Base-by-base conservation (phyloP, 2,797 vertebrate species). In the Melanotaenia parkinsoni region DNA sequence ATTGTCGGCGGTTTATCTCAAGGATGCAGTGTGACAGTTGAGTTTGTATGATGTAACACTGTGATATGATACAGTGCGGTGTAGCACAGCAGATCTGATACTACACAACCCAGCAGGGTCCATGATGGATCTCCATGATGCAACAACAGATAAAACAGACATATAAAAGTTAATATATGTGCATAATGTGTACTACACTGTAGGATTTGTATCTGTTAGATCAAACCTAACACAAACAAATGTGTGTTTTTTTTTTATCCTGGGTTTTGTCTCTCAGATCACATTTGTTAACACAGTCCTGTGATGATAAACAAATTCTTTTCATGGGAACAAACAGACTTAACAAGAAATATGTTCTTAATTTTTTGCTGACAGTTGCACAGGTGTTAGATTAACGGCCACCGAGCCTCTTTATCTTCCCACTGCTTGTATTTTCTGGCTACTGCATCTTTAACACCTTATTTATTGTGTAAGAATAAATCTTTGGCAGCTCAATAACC, bases 1-100 rank as follows among this genome's bases (percentile, higher is more conserved):
- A 47, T 54, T 40, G 61, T 54, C 53, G 70, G 43, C 43, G 40
- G 56, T 68, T 79, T 79, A 79, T 85, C 79, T 77, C 38, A 71
- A 72, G 54, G 50, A 68, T 74, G 14, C 64, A 50, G 33, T 7
- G 2, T n/a, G 53, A 58, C 71, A 64, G 69, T 50, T 33, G 66
- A 61, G 67, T 38, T 69, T 68, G 64, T n/a, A 45, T 64, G 64
- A 78, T 83, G 9, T 50, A 76, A 70, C 53, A 56, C 58, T 57
- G 12, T 58, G 45, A 74, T 68, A 61, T 53, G 28, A 66, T 63
- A 30, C 38, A 33, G 16, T 33, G 1, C 14, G 59, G 24, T 47
- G 20, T 37, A 35, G 77, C 61, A 62, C 5, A 47, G 66, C 57
- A 58, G 13, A 9, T 33, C 47, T 18, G 10, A 73, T 30, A 13